Evolutionary conservation across 2,113 vertebrate genomes (phyloP).

Genomic region (Chionomys nivalis): DNA sequence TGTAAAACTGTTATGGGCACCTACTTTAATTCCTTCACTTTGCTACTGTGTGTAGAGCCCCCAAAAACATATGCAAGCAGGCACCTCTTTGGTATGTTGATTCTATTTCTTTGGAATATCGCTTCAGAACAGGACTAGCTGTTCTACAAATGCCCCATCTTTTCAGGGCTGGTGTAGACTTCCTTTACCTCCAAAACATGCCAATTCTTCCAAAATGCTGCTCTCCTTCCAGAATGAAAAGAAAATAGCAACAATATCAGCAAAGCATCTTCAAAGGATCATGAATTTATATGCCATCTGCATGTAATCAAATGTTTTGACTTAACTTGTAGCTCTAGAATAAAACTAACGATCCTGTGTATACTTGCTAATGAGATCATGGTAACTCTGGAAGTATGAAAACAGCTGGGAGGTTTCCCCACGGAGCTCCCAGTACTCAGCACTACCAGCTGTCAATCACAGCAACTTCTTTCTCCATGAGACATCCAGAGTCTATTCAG

Average conservation of each 20-base stretch:
- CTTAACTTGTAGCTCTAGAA: not conserved
- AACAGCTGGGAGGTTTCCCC: not conserved
- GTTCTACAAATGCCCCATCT: not conserved
- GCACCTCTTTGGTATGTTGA: not conserved
- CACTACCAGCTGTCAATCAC: not conserved
- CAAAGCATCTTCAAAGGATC: not conserved
- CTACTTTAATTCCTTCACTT: not conserved
- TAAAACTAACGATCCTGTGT: not conserved
- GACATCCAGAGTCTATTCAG: conserved; percentile 35
- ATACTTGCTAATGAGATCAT: not conserved
- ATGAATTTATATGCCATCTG: not conserved
- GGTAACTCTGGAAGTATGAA: not conserved
- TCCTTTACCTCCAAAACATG: not conserved
- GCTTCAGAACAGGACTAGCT: not conserved
- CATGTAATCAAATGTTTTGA: not conserved
- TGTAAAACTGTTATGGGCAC: not conserved
- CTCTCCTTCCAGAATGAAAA: not conserved
- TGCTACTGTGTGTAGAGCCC: not conserved
- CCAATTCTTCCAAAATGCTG: not conserved
- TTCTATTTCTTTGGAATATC: not conserved
- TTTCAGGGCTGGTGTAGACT: not conserved
- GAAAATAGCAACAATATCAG: not conserved
- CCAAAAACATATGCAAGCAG: not conserved
- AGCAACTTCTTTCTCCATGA: not conserved
- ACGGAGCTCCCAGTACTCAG: not conserved